Conservation (phyloP, 2,888 invertebrate species). For the Marronus borbonicus region DNA sequence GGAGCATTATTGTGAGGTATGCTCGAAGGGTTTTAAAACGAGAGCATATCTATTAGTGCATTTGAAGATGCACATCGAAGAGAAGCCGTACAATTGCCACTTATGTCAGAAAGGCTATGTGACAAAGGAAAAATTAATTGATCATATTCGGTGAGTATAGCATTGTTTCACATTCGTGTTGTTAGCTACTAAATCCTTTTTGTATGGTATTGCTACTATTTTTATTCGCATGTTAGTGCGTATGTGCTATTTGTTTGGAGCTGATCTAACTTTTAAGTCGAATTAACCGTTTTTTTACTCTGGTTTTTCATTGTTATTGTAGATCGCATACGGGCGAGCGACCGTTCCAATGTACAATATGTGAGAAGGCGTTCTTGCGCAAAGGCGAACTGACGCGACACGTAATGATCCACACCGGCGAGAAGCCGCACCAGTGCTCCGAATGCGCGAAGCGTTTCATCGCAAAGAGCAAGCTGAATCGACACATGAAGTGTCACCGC, state of each 20-base stretch:
- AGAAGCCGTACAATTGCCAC: slow-evolving; percentile 48
- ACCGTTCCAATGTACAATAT: slow-evolving; percentile 45
- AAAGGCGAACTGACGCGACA: slow-evolving; percentile 54
- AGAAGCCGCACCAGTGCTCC: slow-evolving; percentile 59
- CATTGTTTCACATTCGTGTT: no score
- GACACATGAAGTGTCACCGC: slow-evolving; percentile 60
- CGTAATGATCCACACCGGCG: slow-evolving; percentile 60
- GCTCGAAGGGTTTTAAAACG: slow-evolving; percentile 62
- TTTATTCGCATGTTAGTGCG: no score
- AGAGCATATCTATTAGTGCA: slow-evolving; percentile 61
- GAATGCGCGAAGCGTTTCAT: slow-evolving; percentile 62
- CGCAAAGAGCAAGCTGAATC: slow-evolving; percentile 59
- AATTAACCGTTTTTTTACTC: neutral
- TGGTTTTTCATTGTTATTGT: neutral
- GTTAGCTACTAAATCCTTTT: no score
- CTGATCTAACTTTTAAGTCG: no score
- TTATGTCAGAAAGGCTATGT: slow-evolving; percentile 49
- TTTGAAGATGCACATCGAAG: slow-evolving; percentile 45
- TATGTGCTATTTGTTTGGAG: no score
- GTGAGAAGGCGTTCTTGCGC: slow-evolving; percentile 48
- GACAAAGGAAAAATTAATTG: slow-evolving; percentile 45
- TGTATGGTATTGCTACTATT: no score
- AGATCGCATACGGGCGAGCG: slow-evolving; percentile 49
- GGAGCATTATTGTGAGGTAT: slow-evolving; percentile 60
- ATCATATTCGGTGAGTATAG: slow-evolving; percentile 44